Evolutionary conservation across 1,140 invertebrate species (phyloP), one percentile per base, ranked within the genome.

Genomic region (Sitophilus oryzae): DNA sequence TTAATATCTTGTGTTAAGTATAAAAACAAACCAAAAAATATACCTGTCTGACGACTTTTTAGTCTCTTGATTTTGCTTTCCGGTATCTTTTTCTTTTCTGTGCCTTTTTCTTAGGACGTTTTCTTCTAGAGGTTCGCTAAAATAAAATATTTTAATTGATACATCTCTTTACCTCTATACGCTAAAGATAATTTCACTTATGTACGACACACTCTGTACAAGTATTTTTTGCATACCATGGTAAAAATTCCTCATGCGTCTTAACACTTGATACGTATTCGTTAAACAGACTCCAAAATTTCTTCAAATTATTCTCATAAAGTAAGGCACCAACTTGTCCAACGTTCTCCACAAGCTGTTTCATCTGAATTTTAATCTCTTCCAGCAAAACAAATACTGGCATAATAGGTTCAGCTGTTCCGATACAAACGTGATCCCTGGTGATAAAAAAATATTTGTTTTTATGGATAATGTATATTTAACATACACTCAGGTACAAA

Each of bases 231-330:
- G n/a, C n/a, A n/a, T n/a, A n/a, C n/a, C 16, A 10, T 5, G 4
- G 18, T 16, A 20, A 41, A 16, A 4, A 18, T 23, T 56, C 56
- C n/a, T n/a, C n/a, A 54, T 58, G 56, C 14, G 57, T 51, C 36
- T 64, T 42, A n/a, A 64, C 34, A 18, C 52, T 30, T 15, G 56
- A 54, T 15, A 55, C 51, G 18, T 64, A 61, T 34, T 59, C 61
- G 5, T 55, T 61, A 3, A 57, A 37, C 19, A 61, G 47, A 38
- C 58, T 61, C 53, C 59, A 61, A 23, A 52, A 57, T 21, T 52
- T 52, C 15, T 16, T 51, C 52, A 59, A 56, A 14, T 52, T 45
- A 18, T 59, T 25, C 38, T 64, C 60, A 30, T 37, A 61, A 30
- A 52, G 49, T 5, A 61, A 45, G 10, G 52, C 50, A 6, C 61